Evolutionary conservation across 2,797 vertebrate genomes (phyloP), one percentile per base, ranked within the genome.

Genomic region (Gadopsis bispinosus): DNA sequence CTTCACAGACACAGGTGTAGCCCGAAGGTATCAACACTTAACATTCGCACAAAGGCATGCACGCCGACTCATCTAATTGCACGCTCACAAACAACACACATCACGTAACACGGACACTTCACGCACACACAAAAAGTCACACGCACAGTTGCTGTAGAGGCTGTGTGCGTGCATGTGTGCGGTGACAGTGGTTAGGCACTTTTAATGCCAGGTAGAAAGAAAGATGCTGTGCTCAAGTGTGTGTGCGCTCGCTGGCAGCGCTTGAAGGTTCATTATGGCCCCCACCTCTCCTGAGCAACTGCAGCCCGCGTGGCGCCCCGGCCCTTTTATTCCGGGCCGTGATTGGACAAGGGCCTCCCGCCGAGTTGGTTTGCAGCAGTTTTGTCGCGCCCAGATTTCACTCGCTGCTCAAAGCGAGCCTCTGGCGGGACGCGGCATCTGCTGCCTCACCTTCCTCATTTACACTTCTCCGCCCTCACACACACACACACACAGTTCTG

Each of bases 371-470:
- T 97, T 97, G 97, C 97, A 97, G 97, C 97, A 97, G 97, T 99
- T 99, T 97, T 98, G 97, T 98, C 96, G 97, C 95, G 96, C 96
- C 96, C 97, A 97, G 97, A 98, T 98, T 97, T 98, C 95, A 93
- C 97, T 97, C 95, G 95, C 97, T 95, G 95, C 97, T 93, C 92
- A 90, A 93, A 93, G 94, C 95, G 84, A 98, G 97, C 98, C 98
- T 99, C 97, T 99, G 98, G 98, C 98, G 95, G 97, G 96, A 97
- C 96, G 95, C 93, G 97, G 97, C 98, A 99, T 99, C 98, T 99
- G 98, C 97, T 99, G 89, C 96, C 93, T 93, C 93, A 92, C 89
- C 92, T 92, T 93, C 90, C 90, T 94, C 93, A 93, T 92, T 93
- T 93, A 91, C 90, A 93, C 91, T 90, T 91, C 91, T 91, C 89